Evolutionary conservation across 37 sponge, comb jelly and placozoan genomes (phyloP), one percentile per base, ranked within the genome.

Genomic region (Halichondria panicea): DNA sequence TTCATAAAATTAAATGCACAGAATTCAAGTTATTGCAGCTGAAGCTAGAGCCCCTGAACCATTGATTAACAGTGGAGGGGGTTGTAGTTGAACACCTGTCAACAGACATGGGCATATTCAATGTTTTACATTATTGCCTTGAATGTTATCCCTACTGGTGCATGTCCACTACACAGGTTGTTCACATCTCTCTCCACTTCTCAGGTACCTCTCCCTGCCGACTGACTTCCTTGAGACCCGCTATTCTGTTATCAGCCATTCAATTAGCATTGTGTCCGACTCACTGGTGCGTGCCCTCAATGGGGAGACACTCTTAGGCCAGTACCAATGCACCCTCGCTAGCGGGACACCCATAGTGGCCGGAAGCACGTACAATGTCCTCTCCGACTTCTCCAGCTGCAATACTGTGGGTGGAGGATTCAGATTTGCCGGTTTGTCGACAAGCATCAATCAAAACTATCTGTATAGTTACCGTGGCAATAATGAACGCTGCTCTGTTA

Each of bases 381-480:
- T 78, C 3, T 54, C 11, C 24, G 87, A 91, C 50, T 86, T 91
- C 66, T 32, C 33, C 21, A 72, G 48, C 81, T 81, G 82, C 58
- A 78, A 64, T 35, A n/a, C 56, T 22, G 64, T 71, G 12, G 72
- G 82, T 73, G 91, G 91, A 44, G 91, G 91, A 3, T 91, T 91
- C 69, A 79, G 59, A 31, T 69, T 74, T 28, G 74, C 79, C 38
- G 44, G 62, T 22, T 57, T 91, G 18, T 72, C 91, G 2, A 73
- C 56, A 35, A 91, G 83, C 13, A 77, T 73, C 69, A 81, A 81
- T 74, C 48, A 59, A 9, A 36, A 78, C 42, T 25, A 28, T 11
- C 63, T 86, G 1, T 91, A 73, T 37, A 35, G 36, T 27, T 64
- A 80, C 9, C 19, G 34, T 48, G 91, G 87, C 0, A 77, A 63